These are phyloP conservation scores for Hipposideros larvatus DNA, from an alignment of 2,797 vertebrate genomes.

Conservation along the genomic window DNA sequence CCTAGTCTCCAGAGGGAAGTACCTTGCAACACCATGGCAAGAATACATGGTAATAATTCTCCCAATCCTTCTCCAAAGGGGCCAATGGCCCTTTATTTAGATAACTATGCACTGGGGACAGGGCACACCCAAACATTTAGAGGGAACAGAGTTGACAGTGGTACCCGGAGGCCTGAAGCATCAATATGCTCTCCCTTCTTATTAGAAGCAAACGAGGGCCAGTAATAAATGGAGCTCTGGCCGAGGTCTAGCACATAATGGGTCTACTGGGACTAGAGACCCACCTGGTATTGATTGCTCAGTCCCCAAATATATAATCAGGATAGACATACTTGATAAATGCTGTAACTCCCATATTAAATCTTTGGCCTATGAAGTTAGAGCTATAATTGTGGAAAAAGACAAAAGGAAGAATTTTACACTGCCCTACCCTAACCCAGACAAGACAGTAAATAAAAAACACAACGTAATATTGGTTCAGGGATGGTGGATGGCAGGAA, in stretches of 20 bases:
- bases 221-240: background rate
- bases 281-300: background rate
- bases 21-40: background rate
- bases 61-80: background rate
- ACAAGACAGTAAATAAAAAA: background rate
- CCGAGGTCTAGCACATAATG: background rate
- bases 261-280: background rate
- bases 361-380: background rate
- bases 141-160: background rate
- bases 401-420: background rate
- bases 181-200: background rate
- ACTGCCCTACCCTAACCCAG: background rate
- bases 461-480: background rate
- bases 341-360: background rate
- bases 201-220: background rate
- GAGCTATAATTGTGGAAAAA: background rate
- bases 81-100: background rate
- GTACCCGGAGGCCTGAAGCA: background rate
- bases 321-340: background rate
- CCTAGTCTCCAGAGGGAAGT: background rate
- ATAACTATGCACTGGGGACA: background rate
- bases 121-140: background rate
- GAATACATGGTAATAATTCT: background rate
- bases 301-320: background rate
- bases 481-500: background rate